A percentile compares a stretch with the other conserved stretches of the same genome.
phyloP scores from a whole-genome alignment of 2,888 invertebrate species.

The Melipona beecheii region DNA sequence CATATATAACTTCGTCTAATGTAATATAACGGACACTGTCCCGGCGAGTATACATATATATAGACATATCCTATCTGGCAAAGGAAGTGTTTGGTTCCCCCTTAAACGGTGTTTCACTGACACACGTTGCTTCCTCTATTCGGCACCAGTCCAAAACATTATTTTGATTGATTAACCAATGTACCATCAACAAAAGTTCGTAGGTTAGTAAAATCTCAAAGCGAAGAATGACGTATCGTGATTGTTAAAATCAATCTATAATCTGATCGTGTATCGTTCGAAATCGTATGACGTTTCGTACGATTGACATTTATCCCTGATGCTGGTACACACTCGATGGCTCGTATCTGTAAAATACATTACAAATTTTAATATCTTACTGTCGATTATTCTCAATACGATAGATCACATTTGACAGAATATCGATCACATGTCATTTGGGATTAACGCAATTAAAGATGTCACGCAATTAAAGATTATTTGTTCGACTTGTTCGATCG shows the following conservation, averaged over 20 bases:
- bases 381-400: background rate
- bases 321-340: background rate
- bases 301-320: constrained; percentile 20
- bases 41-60: constrained; percentile 9
- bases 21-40: constrained; percentile 57
- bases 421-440: background rate
- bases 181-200: constrained; percentile 10
- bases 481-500: background rate
- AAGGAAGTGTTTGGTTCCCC: constrained; percentile 34
- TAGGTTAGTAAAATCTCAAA: background rate
- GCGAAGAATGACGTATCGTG: background rate
- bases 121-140: constrained; percentile 48
- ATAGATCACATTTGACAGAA: background rate
- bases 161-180: constrained; percentile 44
- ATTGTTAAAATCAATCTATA: constrained; percentile 10
- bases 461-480: background rate
- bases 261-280: constrained; percentile 11
- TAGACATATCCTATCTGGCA: constrained; percentile 20
- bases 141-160: constrained; percentile 56
- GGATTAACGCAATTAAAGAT: background rate
- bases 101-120: constrained; percentile 46
- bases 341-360: background rate
- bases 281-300: background rate
- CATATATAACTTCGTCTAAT: constrained; percentile 49
- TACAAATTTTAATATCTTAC: background rate